Conservation (phyloP, 2,888 invertebrate species). For the Drepana falcataria region DNA sequence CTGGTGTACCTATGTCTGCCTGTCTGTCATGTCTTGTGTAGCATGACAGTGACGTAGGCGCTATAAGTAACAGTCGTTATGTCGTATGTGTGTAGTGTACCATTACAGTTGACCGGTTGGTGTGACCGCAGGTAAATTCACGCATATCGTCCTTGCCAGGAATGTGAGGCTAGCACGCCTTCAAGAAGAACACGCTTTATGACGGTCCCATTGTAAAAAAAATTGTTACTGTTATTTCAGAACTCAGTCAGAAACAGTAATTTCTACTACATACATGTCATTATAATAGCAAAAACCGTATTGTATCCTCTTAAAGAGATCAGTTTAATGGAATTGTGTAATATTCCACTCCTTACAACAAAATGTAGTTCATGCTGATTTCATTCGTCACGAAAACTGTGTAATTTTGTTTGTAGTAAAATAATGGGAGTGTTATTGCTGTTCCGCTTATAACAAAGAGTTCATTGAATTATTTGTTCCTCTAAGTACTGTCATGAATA, state of each 20-base stretch:
- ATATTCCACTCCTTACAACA: neutral
- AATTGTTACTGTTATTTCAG: constrained; percentile 56
- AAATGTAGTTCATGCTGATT: neutral
- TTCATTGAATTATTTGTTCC: too few species aligned
- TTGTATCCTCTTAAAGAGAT: constrained; percentile 14
- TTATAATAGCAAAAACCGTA: constrained; percentile 53
- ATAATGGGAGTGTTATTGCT: too few species aligned
- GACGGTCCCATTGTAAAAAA: constrained; percentile 60
- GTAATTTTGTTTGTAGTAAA: too few species aligned
- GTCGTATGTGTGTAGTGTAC: neutral
- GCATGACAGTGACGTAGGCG: too few species aligned
- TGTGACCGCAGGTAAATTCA: constrained; percentile 35
- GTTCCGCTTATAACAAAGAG: too few species aligned
- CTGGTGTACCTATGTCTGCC: too few species aligned
- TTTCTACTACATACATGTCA: constrained; percentile 60
- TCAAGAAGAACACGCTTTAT: constrained; percentile 56
- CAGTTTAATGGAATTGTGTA: neutral
- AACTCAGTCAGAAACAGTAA: constrained; percentile 27
- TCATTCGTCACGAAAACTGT: neutral
- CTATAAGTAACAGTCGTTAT: neutral
- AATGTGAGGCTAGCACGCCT: constrained; percentile 76
- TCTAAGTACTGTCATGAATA: too few species aligned
- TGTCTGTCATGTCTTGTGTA: too few species aligned
- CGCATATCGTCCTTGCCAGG: constrained; percentile 72
- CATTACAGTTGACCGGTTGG: constrained; percentile 19